Percentiles rank a stretch among this genome's conserved stretches.
These are phyloP conservation scores for Terebella lapidaria DNA, from an alignment of 2,888 invertebrate species.

Conservation along the genomic window DNA sequence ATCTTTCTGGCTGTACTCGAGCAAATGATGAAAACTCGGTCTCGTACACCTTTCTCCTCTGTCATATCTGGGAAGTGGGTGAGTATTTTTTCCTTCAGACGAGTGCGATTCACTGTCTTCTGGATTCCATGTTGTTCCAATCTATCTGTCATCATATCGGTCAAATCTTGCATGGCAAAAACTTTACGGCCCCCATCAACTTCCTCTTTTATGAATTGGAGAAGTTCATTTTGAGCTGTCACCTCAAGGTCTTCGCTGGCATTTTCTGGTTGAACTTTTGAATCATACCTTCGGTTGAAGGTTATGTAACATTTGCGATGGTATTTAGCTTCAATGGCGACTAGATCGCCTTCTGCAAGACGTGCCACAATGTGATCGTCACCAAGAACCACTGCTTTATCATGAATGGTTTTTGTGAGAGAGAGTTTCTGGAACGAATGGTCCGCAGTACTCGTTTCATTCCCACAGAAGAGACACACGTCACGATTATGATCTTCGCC, in stretches of 20 bases:
- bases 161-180: conserved; percentile 15
- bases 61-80: conserved; percentile 16
- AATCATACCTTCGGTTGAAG: conserved; percentile 14
- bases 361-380: conserved; percentile 18
- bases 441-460: conserved; percentile 8
- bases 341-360: conserved; percentile 16
- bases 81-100: conserved; percentile 16
- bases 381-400: conserved; percentile 10
- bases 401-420: conserved; percentile 11
- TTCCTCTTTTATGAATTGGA: conserved; percentile 19
- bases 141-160: conserved; percentile 17
- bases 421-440: conserved; percentile 12
- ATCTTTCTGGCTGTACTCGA: conserved; percentile 13
- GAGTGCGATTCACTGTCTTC: conserved; percentile 16
- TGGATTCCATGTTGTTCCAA: conserved; percentile 14
- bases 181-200: conserved; percentile 17
- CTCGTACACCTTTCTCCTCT: conserved; percentile 16
- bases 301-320: conserved; percentile 18
- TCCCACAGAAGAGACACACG: conserved; percentile 2
- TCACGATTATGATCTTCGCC: conserved; percentile 2
- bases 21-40: conserved; percentile 13
- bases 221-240: conserved; percentile 17
- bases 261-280: conserved; percentile 7
- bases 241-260: conserved; percentile 12
- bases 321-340: conserved; percentile 13